phyloP scores from a whole-genome alignment of 1,140 invertebrate species.

The Drosophila rhopaloa region DNA sequence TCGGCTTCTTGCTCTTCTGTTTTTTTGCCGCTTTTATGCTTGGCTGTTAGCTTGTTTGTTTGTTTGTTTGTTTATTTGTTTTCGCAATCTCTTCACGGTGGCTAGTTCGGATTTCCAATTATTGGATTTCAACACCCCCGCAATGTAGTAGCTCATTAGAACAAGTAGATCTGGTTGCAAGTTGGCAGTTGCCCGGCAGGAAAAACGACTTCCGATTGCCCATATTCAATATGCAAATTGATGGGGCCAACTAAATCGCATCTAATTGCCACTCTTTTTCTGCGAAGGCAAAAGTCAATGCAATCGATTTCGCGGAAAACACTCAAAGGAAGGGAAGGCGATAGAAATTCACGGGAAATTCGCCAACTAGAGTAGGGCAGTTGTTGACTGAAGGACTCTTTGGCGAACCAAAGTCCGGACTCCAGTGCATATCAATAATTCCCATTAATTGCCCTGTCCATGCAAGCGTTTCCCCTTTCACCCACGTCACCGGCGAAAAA shows the following conservation, averaged over 20 bases:
- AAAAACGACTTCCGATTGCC: slow-evolving; percentile 15
- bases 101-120: slow-evolving; percentile 64
- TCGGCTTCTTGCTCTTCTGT: slow-evolving; percentile 11
- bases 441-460: slow-evolving; percentile 45
- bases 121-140: slow-evolving; percentile 52
- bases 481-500: slow-evolving; percentile 22
- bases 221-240: slow-evolving; percentile 50
- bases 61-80: slow-evolving; percentile 26
- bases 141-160: slow-evolving; percentile 47
- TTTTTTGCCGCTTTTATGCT: slow-evolving; percentile 7
- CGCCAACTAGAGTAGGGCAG: slow-evolving; percentile 44
- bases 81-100: slow-evolving; percentile 56
- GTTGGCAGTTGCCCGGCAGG: not conserved
- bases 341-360: slow-evolving; percentile 38
- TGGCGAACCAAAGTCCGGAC: not conserved
- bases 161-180: slow-evolving; percentile 23
- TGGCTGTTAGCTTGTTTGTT: slow-evolving; percentile 6
- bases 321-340: slow-evolving; percentile 25
- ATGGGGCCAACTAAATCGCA: slow-evolving; percentile 8
- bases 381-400: slow-evolving; percentile 37
- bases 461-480: slow-evolving; percentile 7
- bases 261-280: slow-evolving; percentile 52
- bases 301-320: slow-evolving; percentile 62
- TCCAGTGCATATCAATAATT: slow-evolving; percentile 41
- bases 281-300: slow-evolving; percentile 21